Conservation (phyloP, 2,113 vertebrate species). For the Furnarius figulus region DNA sequence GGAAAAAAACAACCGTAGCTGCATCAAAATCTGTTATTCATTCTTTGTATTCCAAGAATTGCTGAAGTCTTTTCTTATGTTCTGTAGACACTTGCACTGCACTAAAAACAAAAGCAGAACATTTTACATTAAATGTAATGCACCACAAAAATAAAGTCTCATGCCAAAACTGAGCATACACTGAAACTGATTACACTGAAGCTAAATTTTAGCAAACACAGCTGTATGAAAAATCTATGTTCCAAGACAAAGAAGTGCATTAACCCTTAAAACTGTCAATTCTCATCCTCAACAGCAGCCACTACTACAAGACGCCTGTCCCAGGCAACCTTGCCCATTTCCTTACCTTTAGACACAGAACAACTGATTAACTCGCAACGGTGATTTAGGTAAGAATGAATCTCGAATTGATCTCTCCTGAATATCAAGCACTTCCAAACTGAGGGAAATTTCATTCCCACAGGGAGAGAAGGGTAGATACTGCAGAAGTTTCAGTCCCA, state of each 20-base stretch:
- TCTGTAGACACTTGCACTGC: conserved; percentile 90
- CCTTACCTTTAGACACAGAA: not conserved
- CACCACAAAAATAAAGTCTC: conserved; percentile 51
- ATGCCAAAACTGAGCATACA: conserved; percentile 52
- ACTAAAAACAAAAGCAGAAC: conserved; percentile 78
- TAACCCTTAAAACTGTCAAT: not conserved
- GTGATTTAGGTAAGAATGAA: not conserved
- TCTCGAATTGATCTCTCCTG: not conserved
- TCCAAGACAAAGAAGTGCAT: not conserved
- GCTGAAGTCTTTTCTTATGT: conserved; percentile 93
- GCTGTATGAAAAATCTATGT: not conserved
- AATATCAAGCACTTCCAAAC: conserved; percentile 11
- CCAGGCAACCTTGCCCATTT: not conserved
- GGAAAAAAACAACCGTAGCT: conserved; percentile 20
- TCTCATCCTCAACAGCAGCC: not conserved
- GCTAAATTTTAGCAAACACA: not conserved
- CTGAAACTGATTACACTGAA: not conserved
- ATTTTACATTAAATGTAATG: conserved; percentile 60
- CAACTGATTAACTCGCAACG: not conserved
- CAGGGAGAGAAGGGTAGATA: not conserved
- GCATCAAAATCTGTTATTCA: conserved; percentile 73
- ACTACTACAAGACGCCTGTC: not conserved
- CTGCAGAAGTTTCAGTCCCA: not conserved
- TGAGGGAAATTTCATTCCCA: not conserved
- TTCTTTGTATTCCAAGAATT: conserved; percentile 96